Evolutionary conservation across 1,140 invertebrate species (phyloP).

Genomic region (Yoshiicerus persimilis): DNA sequence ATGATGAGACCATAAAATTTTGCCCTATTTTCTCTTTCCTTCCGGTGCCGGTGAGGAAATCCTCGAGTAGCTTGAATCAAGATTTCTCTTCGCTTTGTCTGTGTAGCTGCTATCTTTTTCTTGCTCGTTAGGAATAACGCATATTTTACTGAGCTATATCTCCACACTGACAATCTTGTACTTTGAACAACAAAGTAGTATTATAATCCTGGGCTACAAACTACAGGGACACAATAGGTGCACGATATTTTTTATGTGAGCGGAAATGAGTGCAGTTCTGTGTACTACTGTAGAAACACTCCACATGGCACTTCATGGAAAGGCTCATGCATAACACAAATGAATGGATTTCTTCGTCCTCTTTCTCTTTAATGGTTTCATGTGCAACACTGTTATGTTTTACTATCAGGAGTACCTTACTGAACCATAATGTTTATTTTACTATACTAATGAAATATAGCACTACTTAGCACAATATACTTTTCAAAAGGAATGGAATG

Average conservation of each 20-base stretch:
- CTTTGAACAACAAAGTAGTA: no score
- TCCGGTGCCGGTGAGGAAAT: conserved; percentile 14
- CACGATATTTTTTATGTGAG: not conserved
- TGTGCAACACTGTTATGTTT: not conserved
- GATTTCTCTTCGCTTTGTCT: not conserved
- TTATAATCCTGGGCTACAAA: no score
- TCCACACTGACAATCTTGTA: no score
- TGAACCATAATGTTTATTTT: not conserved
- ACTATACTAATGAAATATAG: no score
- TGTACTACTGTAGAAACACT: not conserved
- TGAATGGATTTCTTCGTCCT: not conserved
- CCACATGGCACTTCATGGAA: not conserved
- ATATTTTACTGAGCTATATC: no score
- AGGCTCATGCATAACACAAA: not conserved
- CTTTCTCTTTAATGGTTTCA: not conserved
- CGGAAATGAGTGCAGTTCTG: not conserved
- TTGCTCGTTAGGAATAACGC: not conserved
- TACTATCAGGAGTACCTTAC: not conserved
- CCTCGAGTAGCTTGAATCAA: not conserved
- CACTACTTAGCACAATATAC: no score
- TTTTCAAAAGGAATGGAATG: no score
- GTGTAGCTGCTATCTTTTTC: not conserved
- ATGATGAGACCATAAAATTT: conserved; percentile 7
- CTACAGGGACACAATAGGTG: not conserved
- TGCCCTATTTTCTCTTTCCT: conserved; percentile 8